Conservation (phyloP, 1,140 invertebrate genomes). For the Amphibalanus amphitrite region DNA sequence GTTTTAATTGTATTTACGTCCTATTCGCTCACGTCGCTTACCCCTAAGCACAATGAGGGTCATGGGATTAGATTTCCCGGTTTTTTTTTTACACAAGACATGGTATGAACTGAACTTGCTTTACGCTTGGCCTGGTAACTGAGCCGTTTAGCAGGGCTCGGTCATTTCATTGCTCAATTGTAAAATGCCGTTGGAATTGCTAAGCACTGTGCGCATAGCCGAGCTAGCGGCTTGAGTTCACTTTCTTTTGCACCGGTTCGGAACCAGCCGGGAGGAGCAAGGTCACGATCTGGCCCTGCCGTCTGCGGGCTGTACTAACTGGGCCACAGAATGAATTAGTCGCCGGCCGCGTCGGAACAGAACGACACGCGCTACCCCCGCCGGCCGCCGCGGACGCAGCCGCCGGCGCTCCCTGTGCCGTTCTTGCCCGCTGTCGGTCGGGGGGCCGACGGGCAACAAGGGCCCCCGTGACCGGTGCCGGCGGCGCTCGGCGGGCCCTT, state of each 20-base stretch:
- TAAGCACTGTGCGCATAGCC: too few relatives aligned
- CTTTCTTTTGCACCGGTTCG: not conserved
- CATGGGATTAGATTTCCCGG: too few relatives aligned
- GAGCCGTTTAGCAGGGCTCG: too few relatives aligned
- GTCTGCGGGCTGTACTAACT: not conserved
- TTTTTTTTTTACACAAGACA: too few relatives aligned
- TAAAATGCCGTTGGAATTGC: too few relatives aligned
- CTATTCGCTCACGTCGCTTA: too few relatives aligned
- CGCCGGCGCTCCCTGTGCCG: not conserved
- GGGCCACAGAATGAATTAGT: not conserved
- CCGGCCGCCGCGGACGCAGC: not conserved
- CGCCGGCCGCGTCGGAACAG: not conserved
- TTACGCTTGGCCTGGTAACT: too few relatives aligned
- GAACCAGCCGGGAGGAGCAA: not conserved
- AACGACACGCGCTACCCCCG: not conserved
- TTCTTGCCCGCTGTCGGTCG: not conserved
- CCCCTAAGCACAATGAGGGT: too few relatives aligned
- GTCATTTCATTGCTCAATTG: too few relatives aligned
- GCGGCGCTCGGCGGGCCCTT: not conserved
- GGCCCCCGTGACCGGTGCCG: not conserved
- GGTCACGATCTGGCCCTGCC: not conserved
- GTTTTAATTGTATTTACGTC: too few relatives aligned
- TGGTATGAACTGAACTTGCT: too few relatives aligned
- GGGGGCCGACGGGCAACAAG: not conserved
- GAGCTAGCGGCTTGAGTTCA: not conserved